Percentiles rank a stretch among this genome's conserved stretches.
Evolutionary conservation across 2,888 invertebrate genomes (phyloP).

Genomic region (Corbicula japonica): DNA sequence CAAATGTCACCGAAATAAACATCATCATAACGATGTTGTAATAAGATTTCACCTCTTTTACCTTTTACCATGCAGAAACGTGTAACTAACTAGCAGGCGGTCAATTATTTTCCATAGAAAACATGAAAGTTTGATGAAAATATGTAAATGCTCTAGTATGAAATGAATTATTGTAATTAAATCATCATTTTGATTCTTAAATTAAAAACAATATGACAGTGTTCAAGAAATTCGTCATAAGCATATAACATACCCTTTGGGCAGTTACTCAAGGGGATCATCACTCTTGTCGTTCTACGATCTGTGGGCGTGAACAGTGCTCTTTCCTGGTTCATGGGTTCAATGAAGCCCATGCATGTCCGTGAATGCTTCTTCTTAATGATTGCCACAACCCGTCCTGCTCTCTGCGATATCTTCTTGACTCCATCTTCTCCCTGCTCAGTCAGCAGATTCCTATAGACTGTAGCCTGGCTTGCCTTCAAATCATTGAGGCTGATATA

Average conservation of each 20-base stretch:
- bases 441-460: constrained; percentile 68
- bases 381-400: constrained; percentile 91
- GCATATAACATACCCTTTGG: constrained; percentile 86
- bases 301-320: constrained; percentile 93
- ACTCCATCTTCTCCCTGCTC: constrained; percentile 60
- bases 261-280: constrained; percentile 90
- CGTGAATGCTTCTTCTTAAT: constrained; percentile 91
- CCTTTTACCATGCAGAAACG: no score
- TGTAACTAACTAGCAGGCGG: no score
- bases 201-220: no score
- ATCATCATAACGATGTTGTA: no score
- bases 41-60: no score
- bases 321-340: constrained; percentile 88
- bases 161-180: no score
- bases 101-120: constrained; percentile 92
- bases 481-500: constrained; percentile 74
- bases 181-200: no score
- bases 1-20: no score
- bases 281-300: constrained; percentile 92
- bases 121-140: no score
- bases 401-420: constrained; percentile 85
- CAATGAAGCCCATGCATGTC: constrained; percentile 91
- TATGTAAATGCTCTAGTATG: no score
- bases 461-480: constrained; percentile 67
- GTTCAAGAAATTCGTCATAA: no score